Conservation (phyloP, 2,113 vertebrate species). For the Scomber japonicus region DNA sequence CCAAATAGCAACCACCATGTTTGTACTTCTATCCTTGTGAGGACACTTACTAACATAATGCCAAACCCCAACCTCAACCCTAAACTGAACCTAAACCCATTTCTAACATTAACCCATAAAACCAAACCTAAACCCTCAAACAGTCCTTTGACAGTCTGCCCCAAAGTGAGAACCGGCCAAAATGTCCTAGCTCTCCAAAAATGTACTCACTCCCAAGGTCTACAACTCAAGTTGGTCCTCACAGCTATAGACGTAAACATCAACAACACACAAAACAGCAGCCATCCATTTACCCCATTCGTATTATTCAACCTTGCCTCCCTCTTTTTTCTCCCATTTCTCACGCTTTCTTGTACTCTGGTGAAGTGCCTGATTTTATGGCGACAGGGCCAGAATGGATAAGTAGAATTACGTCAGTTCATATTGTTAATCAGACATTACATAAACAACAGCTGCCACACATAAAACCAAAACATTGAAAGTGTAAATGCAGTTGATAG, state of each 20-base stretch:
- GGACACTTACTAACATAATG: too few species aligned
- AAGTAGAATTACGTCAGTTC: slow-evolving; percentile 41
- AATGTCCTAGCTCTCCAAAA: too few species aligned
- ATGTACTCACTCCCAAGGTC: too few species aligned
- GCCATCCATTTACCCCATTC: slow-evolving; percentile 42
- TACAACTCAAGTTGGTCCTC: background rate
- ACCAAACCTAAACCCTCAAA: too few species aligned
- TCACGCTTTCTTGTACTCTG: slow-evolving; percentile 57
- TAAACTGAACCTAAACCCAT: too few species aligned
- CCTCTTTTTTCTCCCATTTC: slow-evolving; percentile 40
- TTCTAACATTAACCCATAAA: too few species aligned
- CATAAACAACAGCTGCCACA: slow-evolving; percentile 42
- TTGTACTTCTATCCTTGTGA: too few species aligned
- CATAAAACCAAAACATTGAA: slow-evolving; percentile 35
- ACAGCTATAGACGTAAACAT: slow-evolving; percentile 10
- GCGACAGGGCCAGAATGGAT: slow-evolving; percentile 44
- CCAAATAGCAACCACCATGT: too few species aligned
- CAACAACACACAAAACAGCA: slow-evolving; percentile 25
- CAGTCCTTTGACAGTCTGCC: too few species aligned
- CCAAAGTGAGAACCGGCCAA: too few species aligned
- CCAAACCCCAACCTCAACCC: too few species aligned
- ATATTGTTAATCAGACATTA: slow-evolving; percentile 51
- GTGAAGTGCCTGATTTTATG: slow-evolving; percentile 43
- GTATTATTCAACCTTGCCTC: slow-evolving; percentile 35
- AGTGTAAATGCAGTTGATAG: background rate